Base-by-base conservation (phyloP, 1,140 invertebrate genomes). In the Megalonaias nervosa region DNA sequence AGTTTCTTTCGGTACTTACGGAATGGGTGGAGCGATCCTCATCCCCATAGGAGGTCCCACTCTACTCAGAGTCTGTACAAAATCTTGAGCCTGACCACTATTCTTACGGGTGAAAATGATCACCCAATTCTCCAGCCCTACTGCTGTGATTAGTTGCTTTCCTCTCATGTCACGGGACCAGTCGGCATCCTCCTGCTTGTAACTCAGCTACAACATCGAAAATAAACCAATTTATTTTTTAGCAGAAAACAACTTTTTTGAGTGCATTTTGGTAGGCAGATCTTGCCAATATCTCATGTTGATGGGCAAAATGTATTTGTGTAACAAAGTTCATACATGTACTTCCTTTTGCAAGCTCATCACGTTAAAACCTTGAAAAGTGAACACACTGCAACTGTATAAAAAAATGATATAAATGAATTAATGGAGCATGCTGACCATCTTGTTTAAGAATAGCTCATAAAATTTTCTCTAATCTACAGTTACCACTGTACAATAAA, bases 41-140 rank as follows among this genome's bases (percentile, higher is more conserved):
- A 97, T 95, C 11, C 94, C 94, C 91, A 97, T 93, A 0, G 92
- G 90, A 9, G 89, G 87, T 55, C 92, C 92, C 26, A 94, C 93
- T 6, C 92, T 91, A 55, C 89, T 89, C 1, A 96, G 81, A 67
- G 92, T 93, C 1, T 93, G 90, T 2, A 93, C 77, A 82, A 97
- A 95, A 16, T 89, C 61, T 95, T 85, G 11, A 92, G 87, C 95
- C 94, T 96, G 74, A 85, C 86, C 19, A 76, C 76, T 26, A 93
- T 88, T 79, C 91, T 85, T 26, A 91, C 86, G 91, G 92, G 84
- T 57, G 82, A 84, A 86, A 0, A 88, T 78, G 67, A 90, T 61
- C 68, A 90, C 68, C 87, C 89, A 87, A 56, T 84, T 84, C 0
- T 74, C 23, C 38, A 90, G 77, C 71, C 84, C 56, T 91, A 89